phyloP scores from a whole-genome alignment of 1,140 invertebrate species.

The Helicoverpa armigera region DNA sequence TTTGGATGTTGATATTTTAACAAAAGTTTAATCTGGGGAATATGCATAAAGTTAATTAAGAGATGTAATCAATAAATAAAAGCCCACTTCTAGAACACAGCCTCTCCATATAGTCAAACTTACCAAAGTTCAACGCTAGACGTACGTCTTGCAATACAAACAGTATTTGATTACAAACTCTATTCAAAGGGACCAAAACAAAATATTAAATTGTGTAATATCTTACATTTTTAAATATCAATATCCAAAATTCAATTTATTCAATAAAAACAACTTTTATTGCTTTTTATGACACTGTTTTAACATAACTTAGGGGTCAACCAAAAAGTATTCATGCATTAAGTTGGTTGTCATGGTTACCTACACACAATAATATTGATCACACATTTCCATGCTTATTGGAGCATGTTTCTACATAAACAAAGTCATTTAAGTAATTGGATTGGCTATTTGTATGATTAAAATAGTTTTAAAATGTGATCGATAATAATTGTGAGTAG shows the following conservation, averaged over 20 bases:
- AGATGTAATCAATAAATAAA: not conserved
- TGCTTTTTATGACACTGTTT: not conserved
- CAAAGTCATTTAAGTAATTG: slow-evolving; percentile 2
- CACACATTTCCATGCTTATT: not conserved
- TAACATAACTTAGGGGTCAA: not conserved
- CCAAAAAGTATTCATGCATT: slow-evolving; percentile 3
- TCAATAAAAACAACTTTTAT: not conserved
- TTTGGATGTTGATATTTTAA: slow-evolving; percentile 14
- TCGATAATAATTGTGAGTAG: not conserved
- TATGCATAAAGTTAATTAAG: not conserved
- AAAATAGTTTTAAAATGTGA: not conserved
- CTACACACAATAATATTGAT: slow-evolving; percentile 18
- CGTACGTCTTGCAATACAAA: too few species aligned
- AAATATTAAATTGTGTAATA: too few species aligned
- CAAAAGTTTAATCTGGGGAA: not conserved
- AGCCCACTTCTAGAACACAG: not conserved
- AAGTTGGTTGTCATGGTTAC: slow-evolving; percentile 14
- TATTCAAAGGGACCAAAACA: too few species aligned
- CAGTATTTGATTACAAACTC: too few species aligned
- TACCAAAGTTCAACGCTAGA: too few species aligned
- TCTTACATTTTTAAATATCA: not conserved
- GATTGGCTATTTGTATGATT: not conserved
- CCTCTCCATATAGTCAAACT: too few species aligned
- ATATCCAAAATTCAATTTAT: slow-evolving; percentile 19
- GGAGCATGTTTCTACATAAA: not conserved